Conservation (phyloP, 1,140 invertebrate species). For the Cylas formicarius region DNA sequence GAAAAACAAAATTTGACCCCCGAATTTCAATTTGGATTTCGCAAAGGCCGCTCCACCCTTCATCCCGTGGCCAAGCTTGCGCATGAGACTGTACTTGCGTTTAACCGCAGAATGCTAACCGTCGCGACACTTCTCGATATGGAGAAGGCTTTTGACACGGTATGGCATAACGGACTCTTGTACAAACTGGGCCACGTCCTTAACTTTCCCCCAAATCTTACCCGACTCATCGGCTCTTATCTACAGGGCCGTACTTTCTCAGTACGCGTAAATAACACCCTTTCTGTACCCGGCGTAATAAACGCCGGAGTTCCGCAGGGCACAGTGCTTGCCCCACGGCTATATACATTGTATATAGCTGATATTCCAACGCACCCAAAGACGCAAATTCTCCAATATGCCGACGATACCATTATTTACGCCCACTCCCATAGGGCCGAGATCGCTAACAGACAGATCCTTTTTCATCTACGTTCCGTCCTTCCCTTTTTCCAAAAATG, state of each 20-base stretch:
- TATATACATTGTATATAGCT: slow-evolving; percentile 27
- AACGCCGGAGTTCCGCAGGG: slow-evolving; percentile 32
- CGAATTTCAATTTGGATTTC: slow-evolving; percentile 38
- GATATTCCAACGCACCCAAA: slow-evolving; percentile 20
- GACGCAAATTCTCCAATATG: slow-evolving; percentile 28
- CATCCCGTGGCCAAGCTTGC: slow-evolving; percentile 17
- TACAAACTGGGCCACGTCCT: slow-evolving; percentile 26
- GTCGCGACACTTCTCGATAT: slow-evolving; percentile 29
- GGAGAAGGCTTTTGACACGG: slow-evolving; percentile 38
- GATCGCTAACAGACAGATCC: slow-evolving; percentile 6
- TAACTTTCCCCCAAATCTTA: slow-evolving; percentile 16
- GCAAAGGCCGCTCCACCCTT: not conserved
- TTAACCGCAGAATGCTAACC: slow-evolving; percentile 16
- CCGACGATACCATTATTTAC: slow-evolving; percentile 36
- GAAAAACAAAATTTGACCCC: not conserved
- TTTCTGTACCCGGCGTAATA: slow-evolving; percentile 18
- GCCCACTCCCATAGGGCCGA: slow-evolving; percentile 16
- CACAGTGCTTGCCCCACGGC: slow-evolving; percentile 17
- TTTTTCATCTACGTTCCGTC: slow-evolving; percentile 1
- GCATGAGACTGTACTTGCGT: slow-evolving; percentile 13
- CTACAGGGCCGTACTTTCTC: slow-evolving; percentile 26
- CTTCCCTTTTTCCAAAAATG: slow-evolving; percentile 10
- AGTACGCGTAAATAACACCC: slow-evolving; percentile 21
- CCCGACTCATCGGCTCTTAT: slow-evolving; percentile 29
- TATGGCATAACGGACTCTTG: slow-evolving; percentile 33